Base-by-base conservation (phyloP, 2,113 vertebrate genomes). In the Urocynchramus pylzowi region DNA sequence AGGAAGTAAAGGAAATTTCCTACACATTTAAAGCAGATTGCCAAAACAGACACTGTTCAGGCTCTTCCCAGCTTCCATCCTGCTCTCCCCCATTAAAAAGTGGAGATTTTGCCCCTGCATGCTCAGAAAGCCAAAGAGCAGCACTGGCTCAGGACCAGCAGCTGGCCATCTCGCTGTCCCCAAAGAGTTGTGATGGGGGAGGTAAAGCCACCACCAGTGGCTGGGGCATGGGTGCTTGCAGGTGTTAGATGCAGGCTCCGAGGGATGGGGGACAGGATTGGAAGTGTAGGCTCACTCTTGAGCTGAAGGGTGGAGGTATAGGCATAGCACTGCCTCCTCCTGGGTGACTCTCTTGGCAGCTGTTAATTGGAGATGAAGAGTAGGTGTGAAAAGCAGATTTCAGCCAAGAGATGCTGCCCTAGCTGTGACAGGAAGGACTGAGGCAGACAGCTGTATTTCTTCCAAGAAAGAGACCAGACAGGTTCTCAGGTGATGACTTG, bases 131-230 rank as follows among this genome's bases (percentile, higher is more conserved):
- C 35, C 60, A 67, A 65, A 69, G 23, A 50, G 84, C 45, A 89
- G 28, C 53, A 4, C 13, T 76, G 39, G 49, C 53, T 59, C 13
- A 13, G 71, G 71, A 64, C 10, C 42, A 45, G 14, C 37, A 77
- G 56, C 23, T 0, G 1, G 31, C 35, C 39, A 35, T 28, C 30
- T 52, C 1, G 0, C 31, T 35, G 74, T 15, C 37, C n/a, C 16
- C n/a, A 19, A 19, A 28, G 22, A 6, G 6, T 14, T 41, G 42
- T n/a, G 47, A 16, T 31, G 47, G 6, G 5, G 44, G 24, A 67
- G 57, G 18, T 27, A 47, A 47, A 63, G 30, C 31, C 65, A 84
- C 3, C 49, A 47, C 7, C 33, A 22, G 2, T 3, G 16, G 9
- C 1, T 39, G 49, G 49, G 33, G 13, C 33, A 2, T 31, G 61